Base-by-base conservation (phyloP, 1,140 invertebrate genomes). In the Acyrthosiphon pisum region DNA sequence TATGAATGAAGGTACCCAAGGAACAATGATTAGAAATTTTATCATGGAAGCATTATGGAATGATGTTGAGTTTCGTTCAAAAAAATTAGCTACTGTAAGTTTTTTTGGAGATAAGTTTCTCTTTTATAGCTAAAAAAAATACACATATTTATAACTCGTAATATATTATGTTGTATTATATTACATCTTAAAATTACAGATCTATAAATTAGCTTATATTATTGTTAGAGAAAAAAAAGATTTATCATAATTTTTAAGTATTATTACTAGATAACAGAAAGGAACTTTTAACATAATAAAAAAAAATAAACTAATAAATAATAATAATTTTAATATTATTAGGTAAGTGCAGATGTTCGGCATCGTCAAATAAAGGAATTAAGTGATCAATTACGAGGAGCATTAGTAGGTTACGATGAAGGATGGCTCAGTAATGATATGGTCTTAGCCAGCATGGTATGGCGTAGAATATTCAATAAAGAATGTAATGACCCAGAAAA, bases 401-500 rank as follows among this genome's bases (percentile, higher is more conserved):
- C 97, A 83, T 94, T 98, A 44, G 96, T 98, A 94, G 96, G 96
- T n/a, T 98, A 98, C 94, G 98, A 99, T 95, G 98, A 98, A 96
- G 98, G 98, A 41, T 94, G 98, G 30, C 95, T 96, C 94, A 96
- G 96, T 84, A 96, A 97, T 94, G 98, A 98, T 94, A 96, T 95
- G 93, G 95, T 97, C 20, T 95, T 99, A 93, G 98, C 98, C 41
- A 96, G 96, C 53, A 97, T 98, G 23, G 93, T 99, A n/a, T 99
- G 98, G 98, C 96, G 97, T 94, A 96, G 97, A 93, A 96, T 98
- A 94, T 97, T 98, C 94, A 95, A 96, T 93, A 95, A 96, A 93
- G 95, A 96, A 93, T 96, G 96, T 94, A 96, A 97, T 87, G 95
- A 97, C 94, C 96, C 97, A 44, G 95, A 95, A 94, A 95, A 96